Percentiles rank a stretch among this genome's conserved stretches.
Evolutionary conservation across 2,888 invertebrate genomes (phyloP).

Genomic region (Drosophila emarginata): DNA sequence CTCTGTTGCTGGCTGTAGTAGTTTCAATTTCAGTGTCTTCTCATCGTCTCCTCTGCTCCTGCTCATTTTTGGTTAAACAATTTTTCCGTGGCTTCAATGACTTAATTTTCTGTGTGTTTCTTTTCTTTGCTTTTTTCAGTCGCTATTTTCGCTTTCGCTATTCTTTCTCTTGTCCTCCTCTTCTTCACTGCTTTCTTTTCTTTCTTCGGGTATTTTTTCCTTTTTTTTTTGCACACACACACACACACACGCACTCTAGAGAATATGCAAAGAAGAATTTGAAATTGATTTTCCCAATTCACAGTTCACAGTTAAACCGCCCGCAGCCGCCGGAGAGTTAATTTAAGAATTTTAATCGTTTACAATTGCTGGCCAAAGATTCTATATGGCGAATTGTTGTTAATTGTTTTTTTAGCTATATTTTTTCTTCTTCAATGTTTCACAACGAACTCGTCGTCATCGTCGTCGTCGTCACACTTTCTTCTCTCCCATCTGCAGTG

Average conservation of each 20-base stretch:
- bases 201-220: conserved; percentile 35
- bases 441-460: conserved; percentile 65
- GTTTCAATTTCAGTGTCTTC: conserved; percentile 25
- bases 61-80: conserved; percentile 53
- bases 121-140: conserved; percentile 44
- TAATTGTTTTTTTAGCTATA: conserved; percentile 46
- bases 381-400: conserved; percentile 44
- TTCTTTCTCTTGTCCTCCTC: conserved; percentile 47
- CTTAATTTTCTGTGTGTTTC: conserved; percentile 62
- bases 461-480: conserved; percentile 19
- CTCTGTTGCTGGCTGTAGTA: conserved; percentile 4
- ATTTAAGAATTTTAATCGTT: conserved; percentile 32
- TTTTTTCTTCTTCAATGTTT: conserved; percentile 41
- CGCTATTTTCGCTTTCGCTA: conserved; percentile 54
- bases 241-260: conserved; percentile 62
- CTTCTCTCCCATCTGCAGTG: conserved; percentile 31
- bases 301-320: conserved; percentile 54
- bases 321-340: conserved; percentile 53
- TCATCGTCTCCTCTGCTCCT: conserved; percentile 60
- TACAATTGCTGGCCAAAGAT: conserved; percentile 39
- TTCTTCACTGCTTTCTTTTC: conserved; percentile 42
- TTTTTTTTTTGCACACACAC: conserved; percentile 63
- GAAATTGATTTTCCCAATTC: conserved; percentile 62
- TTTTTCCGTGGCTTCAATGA: conserved; percentile 63
- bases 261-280: conserved; percentile 46